phyloP scores from a whole-genome alignment of 2,797 vertebrate species.

The Furcifer pardalis region DNA sequence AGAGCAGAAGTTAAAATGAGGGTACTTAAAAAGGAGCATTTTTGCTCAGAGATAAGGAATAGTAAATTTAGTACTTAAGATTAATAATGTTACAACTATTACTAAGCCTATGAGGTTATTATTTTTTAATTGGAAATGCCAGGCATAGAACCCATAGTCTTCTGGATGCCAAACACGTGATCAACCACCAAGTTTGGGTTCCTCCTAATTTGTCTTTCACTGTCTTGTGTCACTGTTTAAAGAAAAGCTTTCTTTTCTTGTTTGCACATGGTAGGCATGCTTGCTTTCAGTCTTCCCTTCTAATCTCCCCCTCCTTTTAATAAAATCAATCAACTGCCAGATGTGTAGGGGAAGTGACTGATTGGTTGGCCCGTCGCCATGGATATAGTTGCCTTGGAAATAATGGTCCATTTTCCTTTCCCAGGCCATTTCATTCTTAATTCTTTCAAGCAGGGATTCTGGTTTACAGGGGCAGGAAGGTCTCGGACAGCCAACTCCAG shows the following conservation, averaged over 20 bases:
- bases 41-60: too few relatives aligned
- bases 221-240: background rate
- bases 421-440: constrained; percentile 4
- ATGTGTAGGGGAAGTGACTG: constrained; percentile 36
- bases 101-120: too few relatives aligned
- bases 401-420: constrained; percentile 15
- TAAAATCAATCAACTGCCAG: background rate
- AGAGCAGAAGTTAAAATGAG: too few relatives aligned
- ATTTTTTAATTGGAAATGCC: background rate
- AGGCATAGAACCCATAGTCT: background rate
- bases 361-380: constrained; percentile 50
- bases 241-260: background rate
- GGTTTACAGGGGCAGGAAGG: background rate
- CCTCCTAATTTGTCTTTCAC: background rate
- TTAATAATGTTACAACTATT: too few relatives aligned
- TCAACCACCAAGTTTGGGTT: background rate
- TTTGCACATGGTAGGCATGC: background rate
- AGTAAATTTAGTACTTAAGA: too few relatives aligned
- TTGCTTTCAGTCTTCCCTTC: background rate
- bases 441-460: background rate
- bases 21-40: too few relatives aligned
- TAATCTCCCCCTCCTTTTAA: background rate
- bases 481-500: background rate
- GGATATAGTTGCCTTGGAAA: constrained; percentile 56
- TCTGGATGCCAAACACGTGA: background rate